These are phyloP conservation scores for Monodelphis domestica DNA, from an alignment of 2,797 vertebrate genomes.

Conservation along the genomic window DNA sequence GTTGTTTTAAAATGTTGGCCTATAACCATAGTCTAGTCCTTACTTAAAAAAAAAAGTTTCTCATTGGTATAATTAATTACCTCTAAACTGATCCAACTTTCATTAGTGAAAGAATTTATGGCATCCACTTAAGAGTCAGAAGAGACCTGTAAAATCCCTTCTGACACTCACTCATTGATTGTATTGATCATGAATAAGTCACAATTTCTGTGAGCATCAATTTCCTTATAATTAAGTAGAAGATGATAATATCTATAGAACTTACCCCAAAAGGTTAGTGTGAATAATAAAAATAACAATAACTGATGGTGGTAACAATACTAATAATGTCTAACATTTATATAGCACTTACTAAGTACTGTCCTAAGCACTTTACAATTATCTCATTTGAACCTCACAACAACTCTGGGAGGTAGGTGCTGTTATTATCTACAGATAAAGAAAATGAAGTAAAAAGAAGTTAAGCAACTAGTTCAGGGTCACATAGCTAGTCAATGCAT, in stretches of 20 bases:
- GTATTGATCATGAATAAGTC: background rate
- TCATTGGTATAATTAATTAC: background rate
- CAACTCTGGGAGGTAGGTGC: background rate
- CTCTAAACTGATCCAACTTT: background rate
- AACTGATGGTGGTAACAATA: background rate
- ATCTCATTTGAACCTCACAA: background rate
- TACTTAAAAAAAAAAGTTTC: background rate
- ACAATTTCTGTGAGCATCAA: background rate
- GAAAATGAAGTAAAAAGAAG: background rate
- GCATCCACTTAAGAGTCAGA: background rate
- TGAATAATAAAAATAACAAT: background rate
- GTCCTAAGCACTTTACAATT: background rate
- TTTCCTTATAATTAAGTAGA: background rate
- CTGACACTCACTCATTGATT: background rate
- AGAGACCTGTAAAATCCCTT: background rate
- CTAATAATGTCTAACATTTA: background rate
- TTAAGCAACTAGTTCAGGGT: background rate
- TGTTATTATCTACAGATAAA: background rate
- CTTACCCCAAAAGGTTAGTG: background rate
- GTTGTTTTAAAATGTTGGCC: background rate
- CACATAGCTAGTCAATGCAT: background rate
- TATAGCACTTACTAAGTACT: background rate
- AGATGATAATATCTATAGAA: background rate
- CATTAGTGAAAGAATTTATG: background rate
- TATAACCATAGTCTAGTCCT: background rate